Percentiles rank a stretch among this genome's conserved stretches.
Evolutionary conservation across 2,113 vertebrate species (phyloP).

Genomic region (Plestiodon gilberti): DNA sequence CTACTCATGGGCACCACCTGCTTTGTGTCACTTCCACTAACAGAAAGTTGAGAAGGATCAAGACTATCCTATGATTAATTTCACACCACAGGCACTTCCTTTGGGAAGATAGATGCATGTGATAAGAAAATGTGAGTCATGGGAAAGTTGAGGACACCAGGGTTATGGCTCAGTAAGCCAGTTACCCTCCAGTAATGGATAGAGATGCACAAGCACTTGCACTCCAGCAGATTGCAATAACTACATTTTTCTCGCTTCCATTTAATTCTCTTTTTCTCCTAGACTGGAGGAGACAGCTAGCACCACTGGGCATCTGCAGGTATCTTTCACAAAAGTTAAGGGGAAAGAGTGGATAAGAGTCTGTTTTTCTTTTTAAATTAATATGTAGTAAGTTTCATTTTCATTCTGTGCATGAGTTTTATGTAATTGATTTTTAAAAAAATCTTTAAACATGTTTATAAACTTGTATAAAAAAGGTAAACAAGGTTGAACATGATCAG

Average conservation of each 20-base stretch:
- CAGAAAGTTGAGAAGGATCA: slow-evolving; percentile 9
- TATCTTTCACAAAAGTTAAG: neutral
- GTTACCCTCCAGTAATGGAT: neutral
- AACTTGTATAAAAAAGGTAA: neutral
- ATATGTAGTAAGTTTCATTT: neutral
- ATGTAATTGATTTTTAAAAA: neutral
- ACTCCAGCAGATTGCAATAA: neutral
- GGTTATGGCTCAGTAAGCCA: neutral
- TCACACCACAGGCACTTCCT: slow-evolving; percentile 1
- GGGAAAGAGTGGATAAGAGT: neutral
- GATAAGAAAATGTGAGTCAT: slow-evolving; percentile 5
- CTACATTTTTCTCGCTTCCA: neutral
- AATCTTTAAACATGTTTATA: neutral
- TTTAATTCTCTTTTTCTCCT: neutral
- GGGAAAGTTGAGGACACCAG: neutral
- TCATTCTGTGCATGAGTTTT: neutral
- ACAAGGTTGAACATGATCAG: no score
- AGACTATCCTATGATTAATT: neutral
- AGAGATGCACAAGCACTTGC: neutral
- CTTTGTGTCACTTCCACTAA: slow-evolving; percentile 3
- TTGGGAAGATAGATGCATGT: neutral
- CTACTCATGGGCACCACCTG: neutral
- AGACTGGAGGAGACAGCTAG: neutral
- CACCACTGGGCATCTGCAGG: neutral
- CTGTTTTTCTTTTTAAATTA: neutral